Conservation (phyloP, 1,140 invertebrate genomes). For the Bombus ignitus region DNA sequence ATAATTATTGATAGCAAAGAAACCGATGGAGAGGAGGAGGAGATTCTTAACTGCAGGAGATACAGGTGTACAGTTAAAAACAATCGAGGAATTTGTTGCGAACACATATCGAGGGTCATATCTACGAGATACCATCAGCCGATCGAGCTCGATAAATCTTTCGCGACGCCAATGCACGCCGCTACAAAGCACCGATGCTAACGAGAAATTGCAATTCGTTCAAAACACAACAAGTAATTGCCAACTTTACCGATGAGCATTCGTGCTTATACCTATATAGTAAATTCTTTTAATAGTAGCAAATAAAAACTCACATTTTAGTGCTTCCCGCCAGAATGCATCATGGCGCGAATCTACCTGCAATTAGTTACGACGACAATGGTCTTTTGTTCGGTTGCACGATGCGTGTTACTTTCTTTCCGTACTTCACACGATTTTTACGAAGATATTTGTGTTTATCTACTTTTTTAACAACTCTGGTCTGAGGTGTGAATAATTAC, state of each 20-base stretch:
- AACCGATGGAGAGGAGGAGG: slow-evolving; percentile 29
- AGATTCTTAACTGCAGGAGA: slow-evolving; percentile 33
- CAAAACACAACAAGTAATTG: not conserved
- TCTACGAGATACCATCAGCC: slow-evolving; percentile 7
- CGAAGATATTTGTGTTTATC: not conserved
- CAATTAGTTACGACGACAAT: not conserved
- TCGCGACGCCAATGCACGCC: slow-evolving; percentile 1
- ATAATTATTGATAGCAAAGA: slow-evolving; percentile 50
- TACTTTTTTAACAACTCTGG: not conserved
- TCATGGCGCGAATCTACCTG: not conserved
- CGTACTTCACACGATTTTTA: not conserved
- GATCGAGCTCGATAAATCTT: slow-evolving; percentile 33
- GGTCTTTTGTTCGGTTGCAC: not conserved
- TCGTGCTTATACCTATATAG: not conserved
- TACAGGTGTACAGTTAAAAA: not conserved
- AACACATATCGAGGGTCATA: not conserved
- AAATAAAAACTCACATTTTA: not conserved
- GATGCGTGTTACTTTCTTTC: not conserved
- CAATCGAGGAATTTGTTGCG: slow-evolving; percentile 28
- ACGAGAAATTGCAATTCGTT: not conserved
- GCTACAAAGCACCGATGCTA: not conserved
- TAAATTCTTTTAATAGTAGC: not conserved
- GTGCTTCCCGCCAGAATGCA: not conserved
- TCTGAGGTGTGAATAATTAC: not conserved
- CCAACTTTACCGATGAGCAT: not conserved